Evolutionary conservation across 2,113 vertebrate species (phyloP).

Genomic region (Chloroceryle aenea): DNA sequence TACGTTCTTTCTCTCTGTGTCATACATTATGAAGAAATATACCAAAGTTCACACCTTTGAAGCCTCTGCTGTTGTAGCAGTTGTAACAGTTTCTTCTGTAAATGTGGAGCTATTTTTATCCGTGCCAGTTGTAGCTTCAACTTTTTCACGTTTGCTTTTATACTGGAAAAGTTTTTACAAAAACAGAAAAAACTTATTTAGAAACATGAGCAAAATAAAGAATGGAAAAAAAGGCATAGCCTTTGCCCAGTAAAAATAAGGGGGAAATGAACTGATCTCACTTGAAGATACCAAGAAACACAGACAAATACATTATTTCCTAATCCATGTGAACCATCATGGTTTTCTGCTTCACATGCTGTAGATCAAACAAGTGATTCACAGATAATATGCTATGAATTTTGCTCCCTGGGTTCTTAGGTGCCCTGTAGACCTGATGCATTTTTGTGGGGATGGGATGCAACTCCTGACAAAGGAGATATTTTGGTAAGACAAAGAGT

Average conservation of each 20-base stretch:
- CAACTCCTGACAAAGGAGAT: not conserved
- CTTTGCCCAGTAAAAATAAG: not conserved
- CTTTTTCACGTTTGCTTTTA: conserved; percentile 91
- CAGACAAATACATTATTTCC: not conserved
- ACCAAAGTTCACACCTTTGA: conserved; percentile 70
- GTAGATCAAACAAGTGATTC: not conserved
- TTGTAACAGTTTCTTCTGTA: conserved; percentile 68
- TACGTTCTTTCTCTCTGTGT: not conserved
- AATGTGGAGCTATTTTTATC: conserved; percentile 27
- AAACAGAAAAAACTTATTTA: not conserved
- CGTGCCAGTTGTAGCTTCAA: conserved; percentile 32
- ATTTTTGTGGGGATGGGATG: not conserved
- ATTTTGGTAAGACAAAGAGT: not conserved
- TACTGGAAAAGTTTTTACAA: conserved; percentile 79
- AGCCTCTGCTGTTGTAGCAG: conserved; percentile 61
- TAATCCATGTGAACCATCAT: not conserved
- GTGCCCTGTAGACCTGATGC: not conserved
- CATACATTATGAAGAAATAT: not conserved
- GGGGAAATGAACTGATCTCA: not conserved
- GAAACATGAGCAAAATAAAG: not conserved
- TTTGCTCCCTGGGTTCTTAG: not conserved
- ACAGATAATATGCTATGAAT: not conserved
- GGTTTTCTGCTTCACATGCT: not conserved
- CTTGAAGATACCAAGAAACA: not conserved
- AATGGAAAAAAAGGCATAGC: not conserved